Evolutionary conservation across 2,797 vertebrate species (phyloP), one percentile per base, ranked within the genome.

Genomic region (Threskiornis aethiopicus): DNA sequence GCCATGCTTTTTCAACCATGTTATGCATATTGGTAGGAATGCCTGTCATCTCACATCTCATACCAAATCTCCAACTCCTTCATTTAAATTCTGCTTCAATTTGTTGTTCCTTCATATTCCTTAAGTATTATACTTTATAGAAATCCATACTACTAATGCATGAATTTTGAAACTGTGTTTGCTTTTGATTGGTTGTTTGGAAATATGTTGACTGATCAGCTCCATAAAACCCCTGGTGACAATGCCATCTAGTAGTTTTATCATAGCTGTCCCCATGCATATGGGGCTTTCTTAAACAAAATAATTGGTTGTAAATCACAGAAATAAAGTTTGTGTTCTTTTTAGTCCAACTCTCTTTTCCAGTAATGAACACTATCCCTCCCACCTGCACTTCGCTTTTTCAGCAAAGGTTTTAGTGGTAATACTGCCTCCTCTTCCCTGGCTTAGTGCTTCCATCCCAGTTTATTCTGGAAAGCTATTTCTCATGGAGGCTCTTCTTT

Each of bases 11-110:
- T 94, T 95, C 65, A 90, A 17, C 83, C 39, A 41, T 1, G 12
- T 94, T 93, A 66, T 84, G 85, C 42, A 44, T 82, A 79, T 90
- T 79, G 69, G 76, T 81, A 76, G 72, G 76, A 96, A 84, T 90
- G 73, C 84, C 82, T 96, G 89, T 96, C 91, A 94, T 65, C 66
- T 95, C 95, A 58, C 28, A 91, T 95, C 85, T 96, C 72, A 55
- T 93, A 90, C 76, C 46, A 78, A 67, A 78, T 69, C 85, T 83
- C 25, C 61, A 81, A 81, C 41, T 66, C 54, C 65, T 86, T 81
- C 85, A 66, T 94, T 93, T 91, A 62, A 84, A 90, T 91, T 94
- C 61, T n/a, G 11, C 42, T 51, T 91, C 65, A 29, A 22, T 91
- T 91, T 94, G 19, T 61, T 91, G 21, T 88, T 94, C 58, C 25